Evolutionary conservation across 1,140 invertebrate genomes (phyloP), one percentile per base, ranked within the genome.

Genomic region (Drosophila dunni): DNA sequence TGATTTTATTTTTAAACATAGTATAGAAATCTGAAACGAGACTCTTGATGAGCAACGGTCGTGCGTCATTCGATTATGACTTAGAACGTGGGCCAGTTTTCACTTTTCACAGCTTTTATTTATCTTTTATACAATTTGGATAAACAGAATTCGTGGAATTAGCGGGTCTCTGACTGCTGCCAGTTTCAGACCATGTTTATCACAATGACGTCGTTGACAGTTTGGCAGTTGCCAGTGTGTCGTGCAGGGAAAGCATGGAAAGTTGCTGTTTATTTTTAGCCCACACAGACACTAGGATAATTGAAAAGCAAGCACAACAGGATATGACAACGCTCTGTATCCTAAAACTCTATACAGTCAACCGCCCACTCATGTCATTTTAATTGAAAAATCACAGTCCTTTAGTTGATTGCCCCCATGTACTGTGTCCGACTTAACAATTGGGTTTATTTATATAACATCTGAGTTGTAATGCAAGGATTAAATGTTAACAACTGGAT

Each of bases 11-110:
- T 74, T 58, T 67, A 40, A 42, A 13, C n/a, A 42, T 42, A 33
- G 40, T 74, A 48, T 64, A 58, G 54, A 53, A 76, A 46, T 46
- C 51, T 73, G 79, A 73, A 82, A 79, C 79, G 75, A 82, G 65
- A 77, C 44, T n/a, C 51, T 13, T 46, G 45, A 46, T 29, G 48
- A 33, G 53, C 40, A 38, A 40, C 9, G 11, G 65, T 78, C 83
- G 83, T 86, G 83, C 83, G 83, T 86, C 83, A 86, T 86, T 83
- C 76, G 83, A 88, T 83, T 88, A 82, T 82, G 83, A 82, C 48
- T 79, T 79, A 60, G 66, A 70, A 53, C 45, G 5, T 3, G 64
- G 17, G 75, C 50, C 82, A 66, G 64, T 75, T 62, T 62, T 44
- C 34, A 50, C 63, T 72, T 75, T 62, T 67, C 67, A 66, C 50